Conservation (phyloP, 2,888 invertebrate species). For the Chloroclysta siterata region DNA sequence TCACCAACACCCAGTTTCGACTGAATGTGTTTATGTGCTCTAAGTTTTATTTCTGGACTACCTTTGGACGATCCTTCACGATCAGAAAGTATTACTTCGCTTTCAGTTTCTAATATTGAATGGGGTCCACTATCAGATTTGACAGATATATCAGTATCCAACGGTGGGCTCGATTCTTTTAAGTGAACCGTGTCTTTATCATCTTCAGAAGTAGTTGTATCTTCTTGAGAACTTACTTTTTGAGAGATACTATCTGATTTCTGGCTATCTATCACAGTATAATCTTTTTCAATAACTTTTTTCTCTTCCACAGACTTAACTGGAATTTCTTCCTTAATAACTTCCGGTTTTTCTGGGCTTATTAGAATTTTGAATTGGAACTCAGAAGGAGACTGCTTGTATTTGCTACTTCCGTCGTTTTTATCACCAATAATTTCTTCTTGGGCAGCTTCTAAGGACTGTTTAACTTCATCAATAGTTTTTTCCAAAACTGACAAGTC, state of each 20-base stretch:
- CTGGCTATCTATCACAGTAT: conserved; percentile 62
- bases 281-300: conserved; percentile 54
- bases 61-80: conserved; percentile 76
- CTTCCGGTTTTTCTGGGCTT: conserved; percentile 83
- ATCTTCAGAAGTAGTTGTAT: conserved; percentile 83
- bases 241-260: conserved; percentile 72
- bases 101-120: conserved; percentile 81
- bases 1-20: conserved; percentile 83
- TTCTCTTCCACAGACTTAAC: conserved; percentile 74
- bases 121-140: conserved; percentile 81
- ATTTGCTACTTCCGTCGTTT: conserved; percentile 87
- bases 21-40: conserved; percentile 77
- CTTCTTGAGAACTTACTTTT: conserved; percentile 75
- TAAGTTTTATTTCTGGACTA: conserved; percentile 75
- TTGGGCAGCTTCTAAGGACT: conserved; percentile 88
- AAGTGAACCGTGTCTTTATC: conserved; percentile 76
- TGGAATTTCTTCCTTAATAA: conserved; percentile 85
- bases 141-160: conserved; percentile 74
- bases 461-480: conserved; percentile 89
- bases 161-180: conserved; percentile 74
- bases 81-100: conserved; percentile 74
- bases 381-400: conserved; percentile 90
- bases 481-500: conserved; percentile 87
- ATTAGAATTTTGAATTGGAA: conserved; percentile 88
- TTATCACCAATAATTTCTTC: conserved; percentile 88